Percentiles rank a stretch among this genome's conserved stretches.
phyloP scores from a whole-genome alignment of 2,888 invertebrate genomes.

The Griposia aprilina region DNA sequence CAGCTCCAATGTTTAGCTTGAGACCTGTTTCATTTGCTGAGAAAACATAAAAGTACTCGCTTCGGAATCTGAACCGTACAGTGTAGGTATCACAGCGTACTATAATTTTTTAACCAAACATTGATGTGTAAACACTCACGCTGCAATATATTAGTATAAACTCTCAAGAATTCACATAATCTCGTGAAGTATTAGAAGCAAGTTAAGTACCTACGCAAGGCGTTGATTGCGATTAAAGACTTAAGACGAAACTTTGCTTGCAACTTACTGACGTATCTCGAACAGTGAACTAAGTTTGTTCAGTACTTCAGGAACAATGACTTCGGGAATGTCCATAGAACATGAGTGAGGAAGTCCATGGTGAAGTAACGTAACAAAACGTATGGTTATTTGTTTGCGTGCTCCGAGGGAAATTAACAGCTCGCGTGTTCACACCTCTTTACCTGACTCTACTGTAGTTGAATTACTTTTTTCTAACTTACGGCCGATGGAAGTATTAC shows the following conservation, averaged over 20 bases:
- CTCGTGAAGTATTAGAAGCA: conserved; percentile 26
- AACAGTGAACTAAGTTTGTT: conserved; percentile 35
- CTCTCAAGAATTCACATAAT: conserved; percentile 45
- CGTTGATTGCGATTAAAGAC: conserved; percentile 58
- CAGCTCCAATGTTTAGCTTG: conserved; percentile 53
- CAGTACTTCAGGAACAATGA: conserved; percentile 31
- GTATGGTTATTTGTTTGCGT: conserved; percentile 67
- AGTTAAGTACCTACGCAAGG: conserved; percentile 43
- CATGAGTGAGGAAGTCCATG: conserved; percentile 14
- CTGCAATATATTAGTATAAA: conserved; percentile 55
- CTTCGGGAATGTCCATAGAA: conserved; percentile 20
- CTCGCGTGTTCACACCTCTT: conserved; percentile 78
- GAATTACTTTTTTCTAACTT: conserved; percentile 70
- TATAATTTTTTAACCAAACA: conserved; percentile 56
- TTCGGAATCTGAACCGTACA: conserved; percentile 18
- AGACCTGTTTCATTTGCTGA: conserved; percentile 63
- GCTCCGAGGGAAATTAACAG: conserved; percentile 58
- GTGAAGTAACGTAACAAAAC: conserved; percentile 27
- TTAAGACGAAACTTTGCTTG: conserved; percentile 43
- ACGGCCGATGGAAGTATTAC: conserved; percentile 40
- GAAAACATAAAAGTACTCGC: conserved; percentile 41
- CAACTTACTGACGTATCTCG: conserved; percentile 35
- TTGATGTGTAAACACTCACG: conserved; percentile 23
- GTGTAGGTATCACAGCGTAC: conserved; percentile 23
- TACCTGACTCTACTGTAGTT: conserved; percentile 68